A percentile compares a stretch with the other conserved stretches of the same genome.
Conservation (phyloP, 2,113 vertebrate species). For the Nerophis ophidion region DNA sequence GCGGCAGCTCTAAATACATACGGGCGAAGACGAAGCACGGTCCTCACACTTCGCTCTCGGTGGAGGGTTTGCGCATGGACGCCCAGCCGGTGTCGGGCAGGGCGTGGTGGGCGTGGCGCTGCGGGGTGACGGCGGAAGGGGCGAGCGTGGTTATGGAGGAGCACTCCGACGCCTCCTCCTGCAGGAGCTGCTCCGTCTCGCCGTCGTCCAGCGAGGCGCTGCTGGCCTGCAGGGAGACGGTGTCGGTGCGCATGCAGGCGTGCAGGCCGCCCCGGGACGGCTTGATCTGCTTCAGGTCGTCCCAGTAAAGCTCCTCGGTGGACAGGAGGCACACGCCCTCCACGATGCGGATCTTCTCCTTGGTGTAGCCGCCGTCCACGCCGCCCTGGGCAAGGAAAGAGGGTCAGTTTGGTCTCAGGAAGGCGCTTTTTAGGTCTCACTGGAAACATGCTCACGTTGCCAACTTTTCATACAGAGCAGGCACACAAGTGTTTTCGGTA, state of each 20-base stretch:
- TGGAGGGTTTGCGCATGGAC: slow-evolving; percentile 85
- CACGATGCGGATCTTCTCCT: slow-evolving; percentile 96
- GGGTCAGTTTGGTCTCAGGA: not conserved
- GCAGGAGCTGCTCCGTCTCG: slow-evolving; percentile 94
- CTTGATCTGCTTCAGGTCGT: slow-evolving; percentile 93
- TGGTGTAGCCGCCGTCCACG: slow-evolving; percentile 86
- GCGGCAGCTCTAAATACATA: slow-evolving; percentile 40
- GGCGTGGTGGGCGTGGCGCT: slow-evolving; percentile 78
- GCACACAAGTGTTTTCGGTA: not conserved
- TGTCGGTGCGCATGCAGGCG: slow-evolving; percentile 94
- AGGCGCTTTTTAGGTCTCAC: not conserved
- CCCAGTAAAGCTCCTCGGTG: slow-evolving; percentile 89
- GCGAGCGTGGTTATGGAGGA: slow-evolving; percentile 83
- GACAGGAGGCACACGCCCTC: slow-evolving; percentile 95
- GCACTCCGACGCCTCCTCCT: slow-evolving; percentile 93
- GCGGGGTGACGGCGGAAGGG: slow-evolving; percentile 76
- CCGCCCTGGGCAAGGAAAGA: slow-evolving; percentile 67
- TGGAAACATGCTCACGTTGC: not conserved
- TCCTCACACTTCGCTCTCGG: slow-evolving; percentile 88
- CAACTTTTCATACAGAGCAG: not conserved
- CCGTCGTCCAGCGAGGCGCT: slow-evolving; percentile 91
- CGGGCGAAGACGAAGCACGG: slow-evolving; percentile 19
- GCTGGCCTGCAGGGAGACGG: slow-evolving; percentile 93
- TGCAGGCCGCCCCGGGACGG: slow-evolving; percentile 90
- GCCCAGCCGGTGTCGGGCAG: slow-evolving; percentile 94